Evolutionary conservation across 2,888 invertebrate genomes (phyloP), one percentile per base, ranked within the genome.

Genomic region (Osedax fenrisi): DNA sequence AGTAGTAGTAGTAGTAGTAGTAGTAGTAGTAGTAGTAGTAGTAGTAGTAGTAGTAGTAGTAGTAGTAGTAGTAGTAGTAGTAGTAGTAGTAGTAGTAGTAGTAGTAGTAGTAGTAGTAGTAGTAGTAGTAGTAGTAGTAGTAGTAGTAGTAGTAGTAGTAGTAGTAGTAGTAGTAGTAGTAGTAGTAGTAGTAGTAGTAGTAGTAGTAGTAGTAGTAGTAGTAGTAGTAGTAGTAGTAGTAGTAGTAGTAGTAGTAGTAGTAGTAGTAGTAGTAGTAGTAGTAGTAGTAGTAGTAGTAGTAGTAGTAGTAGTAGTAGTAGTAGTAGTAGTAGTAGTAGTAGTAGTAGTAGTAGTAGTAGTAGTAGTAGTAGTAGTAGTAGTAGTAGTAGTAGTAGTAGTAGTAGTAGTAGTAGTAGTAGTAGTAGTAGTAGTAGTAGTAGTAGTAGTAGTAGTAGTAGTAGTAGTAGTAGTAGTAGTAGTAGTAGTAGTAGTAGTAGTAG

Each of bases 371-470:
- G n/a, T 56, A 56, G 56, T 56, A 1, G 56, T 56, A 56, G 56
- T 56, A 1, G 56, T 56, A 56, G 56, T 56, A n/a, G 56, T 56
- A 1, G 56, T 56, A n/a, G 56, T 56, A 56, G 13, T n/a, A n/a
- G 22, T 71, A n/a, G n/a, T n/a, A n/a, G n/a, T n/a, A n/a, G n/a
- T n/a, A n/a, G n/a, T n/a, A 26, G 69, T 72, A 1, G 61, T 69
- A 27, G 69, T 69, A 69, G 69, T 69, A 27, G 69, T 26, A 25
- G 69, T 27, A 69, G 69, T 69, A 1, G 25, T 69, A 2, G 71
- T 70, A 64, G 71, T 70, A 59, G 71, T 70, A 70, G 71, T 70
- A 59, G 71, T 70, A 70, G 71, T 41, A 64, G 71, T 70, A 70
- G 71, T 70, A 64, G 71, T 70, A 41, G 71, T 70, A 41, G 71